These are phyloP conservation scores for Heliornis fulica DNA, from an alignment of 2,113 vertebrate genomes.

Conservation along the genomic window DNA sequence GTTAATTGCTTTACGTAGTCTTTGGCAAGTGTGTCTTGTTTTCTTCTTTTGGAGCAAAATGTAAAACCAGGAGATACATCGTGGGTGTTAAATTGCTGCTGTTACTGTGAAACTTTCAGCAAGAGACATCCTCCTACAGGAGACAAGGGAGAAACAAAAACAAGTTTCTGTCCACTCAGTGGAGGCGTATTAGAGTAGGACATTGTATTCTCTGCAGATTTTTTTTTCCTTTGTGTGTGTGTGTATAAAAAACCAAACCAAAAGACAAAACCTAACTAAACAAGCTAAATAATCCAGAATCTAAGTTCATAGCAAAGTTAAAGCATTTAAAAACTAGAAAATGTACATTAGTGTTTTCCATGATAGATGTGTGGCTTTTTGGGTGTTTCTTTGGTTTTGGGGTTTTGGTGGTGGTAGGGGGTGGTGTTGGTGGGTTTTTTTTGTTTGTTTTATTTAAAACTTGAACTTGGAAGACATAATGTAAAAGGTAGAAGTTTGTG, in stretches of 20 bases:
- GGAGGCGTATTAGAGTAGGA: neutral
- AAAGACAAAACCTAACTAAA: no score
- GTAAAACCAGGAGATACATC: neutral
- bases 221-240: neutral
- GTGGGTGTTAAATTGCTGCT: neutral
- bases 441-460: no score
- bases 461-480: neutral
- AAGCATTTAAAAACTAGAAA: neutral
- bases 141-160: neutral
- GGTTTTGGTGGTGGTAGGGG: no score
- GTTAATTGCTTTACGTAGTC: neutral
- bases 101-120: neutral
- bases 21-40: neutral
- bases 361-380: neutral
- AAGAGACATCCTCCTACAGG: neutral
- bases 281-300: neutral
- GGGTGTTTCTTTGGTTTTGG: no score
- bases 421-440: no score
- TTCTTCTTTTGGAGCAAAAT: neutral
- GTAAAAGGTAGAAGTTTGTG: neutral
- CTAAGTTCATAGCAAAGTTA: neutral
- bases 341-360: neutral
- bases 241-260: no score
- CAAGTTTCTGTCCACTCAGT: rapidly evolving
- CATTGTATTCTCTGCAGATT: neutral